Evolutionary conservation across 2,797 vertebrate species (phyloP), one percentile per base, ranked within the genome.

Genomic region (Pempheris klunzingeri): DNA sequence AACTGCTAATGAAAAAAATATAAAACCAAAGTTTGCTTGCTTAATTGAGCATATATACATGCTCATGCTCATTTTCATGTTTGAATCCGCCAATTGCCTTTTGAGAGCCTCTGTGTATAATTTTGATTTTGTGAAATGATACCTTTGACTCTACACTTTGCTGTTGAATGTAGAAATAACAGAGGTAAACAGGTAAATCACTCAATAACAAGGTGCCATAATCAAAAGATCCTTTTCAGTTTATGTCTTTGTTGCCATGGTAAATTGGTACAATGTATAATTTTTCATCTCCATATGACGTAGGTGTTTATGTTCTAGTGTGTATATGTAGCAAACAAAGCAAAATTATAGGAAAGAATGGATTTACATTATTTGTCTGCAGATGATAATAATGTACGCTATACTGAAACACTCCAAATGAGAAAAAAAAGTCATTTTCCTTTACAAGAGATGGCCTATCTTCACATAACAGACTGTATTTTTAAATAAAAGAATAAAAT

Each of bases 401-500:
- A 5, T 18, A 38, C 30, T 49, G 8, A 69, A 58, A 43, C 4
- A 46, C 3, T 20, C 28, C n/a, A 59, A 72, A 22, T 43, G 15
- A 41, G 1, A 12, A 57, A 30, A 71, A 70, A 58, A 71, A 30
- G 18, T 36, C 54, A 49, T 70, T 80, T 73, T 4, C 20, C 15
- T 67, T 73, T n/a, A 39, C 41, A 47, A 26, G n/a, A 77, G 47
- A 59, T 75, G 77, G 75, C 72, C 78, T 68, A 44, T 62, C 65
- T 69, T 72, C 64, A 78, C 59, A 71, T 63, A 57, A 49, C 43
- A 76, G 59, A 75, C n/a, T 72, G 52, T 69, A 58, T 61, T 41
- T 80, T 90, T 78, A 78, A 84, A 87, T 81, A 87, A 83, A 75
- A 66, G 58, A 70, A 74, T 68, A 87, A 76, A 88, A 86, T 68